Percentiles rank a stretch among this genome's conserved stretches.
phyloP scores from a whole-genome alignment of 2,113 vertebrate genomes.

The Jacana jacana region DNA sequence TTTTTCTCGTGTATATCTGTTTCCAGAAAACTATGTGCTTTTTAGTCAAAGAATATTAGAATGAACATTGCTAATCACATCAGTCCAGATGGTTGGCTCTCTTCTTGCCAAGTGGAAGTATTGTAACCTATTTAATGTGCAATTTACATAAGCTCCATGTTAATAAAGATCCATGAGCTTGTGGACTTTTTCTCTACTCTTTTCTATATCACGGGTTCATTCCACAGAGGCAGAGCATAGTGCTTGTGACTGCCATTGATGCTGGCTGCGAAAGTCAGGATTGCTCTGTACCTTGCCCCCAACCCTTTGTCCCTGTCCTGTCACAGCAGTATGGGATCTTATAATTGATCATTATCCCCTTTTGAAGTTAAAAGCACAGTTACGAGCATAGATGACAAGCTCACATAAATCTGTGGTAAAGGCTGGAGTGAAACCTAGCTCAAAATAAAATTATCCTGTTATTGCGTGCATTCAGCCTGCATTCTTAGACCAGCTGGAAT shows the following conservation, averaged over 20 bases:
- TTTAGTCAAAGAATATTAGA: constrained; percentile 64
- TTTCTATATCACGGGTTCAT: neutral
- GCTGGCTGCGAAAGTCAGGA: neutral
- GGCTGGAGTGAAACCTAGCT: neutral
- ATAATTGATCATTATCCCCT: neutral
- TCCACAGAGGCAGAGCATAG: neutral
- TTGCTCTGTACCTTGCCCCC: neutral
- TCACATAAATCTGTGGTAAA: constrained; percentile 2
- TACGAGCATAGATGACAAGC: neutral
- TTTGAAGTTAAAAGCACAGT: constrained; percentile 25
- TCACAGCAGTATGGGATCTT: neutral
- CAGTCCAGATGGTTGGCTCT: constrained; percentile 66
- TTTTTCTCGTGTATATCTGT: constrained; percentile 26
- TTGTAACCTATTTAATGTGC: constrained; percentile 61
- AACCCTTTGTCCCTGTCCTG: neutral
- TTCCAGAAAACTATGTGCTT: constrained; percentile 43
- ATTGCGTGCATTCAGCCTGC: neutral
- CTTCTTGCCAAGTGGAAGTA: constrained; percentile 64
- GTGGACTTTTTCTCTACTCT: neutral
- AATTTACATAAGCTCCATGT: constrained; percentile 53
- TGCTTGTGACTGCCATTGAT: neutral
- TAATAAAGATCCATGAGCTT: constrained; percentile 54
- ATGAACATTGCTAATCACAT: constrained; percentile 69
- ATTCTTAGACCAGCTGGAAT: constrained; percentile 5
- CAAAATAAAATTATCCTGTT: constrained; percentile 38